Conservation (phyloP, 2,888 invertebrate species). For the Hymenopus coronatus region DNA sequence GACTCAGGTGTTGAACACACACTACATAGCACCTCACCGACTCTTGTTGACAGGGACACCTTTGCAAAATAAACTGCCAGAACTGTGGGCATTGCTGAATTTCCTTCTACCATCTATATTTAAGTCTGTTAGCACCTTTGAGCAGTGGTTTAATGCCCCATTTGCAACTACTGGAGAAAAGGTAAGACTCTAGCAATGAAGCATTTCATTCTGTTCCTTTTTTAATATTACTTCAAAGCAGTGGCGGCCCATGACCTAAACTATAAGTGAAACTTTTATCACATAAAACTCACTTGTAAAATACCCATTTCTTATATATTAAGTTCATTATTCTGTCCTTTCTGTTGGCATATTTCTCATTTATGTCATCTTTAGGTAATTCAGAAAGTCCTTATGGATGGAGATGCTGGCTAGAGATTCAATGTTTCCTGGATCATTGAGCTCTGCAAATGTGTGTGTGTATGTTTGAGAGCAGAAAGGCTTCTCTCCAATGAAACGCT, state of each 20-base stretch:
- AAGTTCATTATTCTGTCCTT: too few species aligned
- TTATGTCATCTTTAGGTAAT: too few species aligned
- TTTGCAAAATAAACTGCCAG: constrained; percentile 59
- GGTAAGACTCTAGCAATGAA: constrained; percentile 39
- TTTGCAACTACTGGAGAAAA: constrained; percentile 64
- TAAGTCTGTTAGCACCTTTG: constrained; percentile 61
- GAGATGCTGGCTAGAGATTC: too few species aligned
- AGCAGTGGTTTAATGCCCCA: constrained; percentile 68
- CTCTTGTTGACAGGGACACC: constrained; percentile 60
- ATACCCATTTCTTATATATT: too few species aligned
- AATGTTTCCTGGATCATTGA: too few species aligned
- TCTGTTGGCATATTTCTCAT: too few species aligned
- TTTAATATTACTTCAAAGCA: background rate
- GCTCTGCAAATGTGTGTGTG: too few species aligned
- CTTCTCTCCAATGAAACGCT: too few species aligned
- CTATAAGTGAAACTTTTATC: background rate
- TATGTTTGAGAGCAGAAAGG: too few species aligned
- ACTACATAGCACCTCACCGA: constrained; percentile 59
- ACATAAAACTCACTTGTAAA: too few species aligned
- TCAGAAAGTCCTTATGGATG: too few species aligned
- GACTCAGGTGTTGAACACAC: constrained; percentile 59
- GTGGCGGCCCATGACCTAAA: too few species aligned
- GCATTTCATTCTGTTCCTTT: background rate
- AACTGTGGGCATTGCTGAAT: constrained; percentile 63
- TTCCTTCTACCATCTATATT: constrained; percentile 64